Percentiles rank a stretch among this genome's conserved stretches.
These are phyloP conservation scores for Formicarius rufipectus DNA, from an alignment of 2,113 vertebrate species.

Conservation along the genomic window DNA sequence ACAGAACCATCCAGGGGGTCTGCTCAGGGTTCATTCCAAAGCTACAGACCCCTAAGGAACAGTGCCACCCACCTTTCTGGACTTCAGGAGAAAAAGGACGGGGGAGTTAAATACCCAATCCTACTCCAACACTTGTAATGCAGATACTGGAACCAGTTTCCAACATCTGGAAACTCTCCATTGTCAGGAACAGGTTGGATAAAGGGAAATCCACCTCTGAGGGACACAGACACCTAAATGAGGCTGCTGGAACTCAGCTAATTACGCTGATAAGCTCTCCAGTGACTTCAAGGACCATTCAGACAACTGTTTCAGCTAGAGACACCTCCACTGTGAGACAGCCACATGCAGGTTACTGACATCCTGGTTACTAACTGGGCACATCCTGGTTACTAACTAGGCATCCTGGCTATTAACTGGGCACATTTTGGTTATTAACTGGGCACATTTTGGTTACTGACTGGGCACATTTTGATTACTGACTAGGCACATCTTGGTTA, in stretches of 20 bases:
- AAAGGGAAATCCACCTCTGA: background rate
- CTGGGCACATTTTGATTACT: background rate
- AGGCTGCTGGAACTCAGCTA: background rate
- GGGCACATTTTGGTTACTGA: background rate
- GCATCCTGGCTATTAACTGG: no score
- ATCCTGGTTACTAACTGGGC: background rate
- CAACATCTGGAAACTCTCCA: background rate
- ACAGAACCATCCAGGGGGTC: background rate
- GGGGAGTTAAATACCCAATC: background rate
- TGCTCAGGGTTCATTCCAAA: background rate
- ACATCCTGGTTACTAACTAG: background rate
- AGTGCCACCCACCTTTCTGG: background rate
- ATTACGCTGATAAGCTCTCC: background rate
- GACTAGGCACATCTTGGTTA: background rate
- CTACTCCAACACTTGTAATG: accelerated
- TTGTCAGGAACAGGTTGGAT: background rate
- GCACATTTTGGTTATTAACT: background rate
- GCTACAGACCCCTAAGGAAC: background rate
- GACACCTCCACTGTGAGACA: background rate
- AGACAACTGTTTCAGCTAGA: background rate
- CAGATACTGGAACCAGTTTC: background rate
- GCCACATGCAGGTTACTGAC: background rate
- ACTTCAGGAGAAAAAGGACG: background rate
- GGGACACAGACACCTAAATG: background rate
- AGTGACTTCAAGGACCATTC: background rate